phyloP scores from a whole-genome alignment of 2,888 invertebrate genomes.

The Sarcophaga subvicina region DNA sequence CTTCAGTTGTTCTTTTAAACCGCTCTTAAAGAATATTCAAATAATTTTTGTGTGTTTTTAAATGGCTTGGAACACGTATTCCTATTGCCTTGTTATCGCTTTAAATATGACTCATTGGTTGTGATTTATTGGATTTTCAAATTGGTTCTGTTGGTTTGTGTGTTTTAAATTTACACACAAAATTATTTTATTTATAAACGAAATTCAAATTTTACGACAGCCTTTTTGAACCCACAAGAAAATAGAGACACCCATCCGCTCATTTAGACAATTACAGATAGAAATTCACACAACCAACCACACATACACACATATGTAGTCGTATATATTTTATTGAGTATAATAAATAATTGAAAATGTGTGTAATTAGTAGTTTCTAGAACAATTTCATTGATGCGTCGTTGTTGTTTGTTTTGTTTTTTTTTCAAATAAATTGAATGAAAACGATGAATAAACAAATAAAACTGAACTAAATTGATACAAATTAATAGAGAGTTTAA shows the following conservation, averaged over 20 bases:
- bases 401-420: background rate
- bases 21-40: too few relatives aligned
- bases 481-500: slow-evolving; percentile 27
- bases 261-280: background rate
- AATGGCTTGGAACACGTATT: too few relatives aligned
- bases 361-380: slow-evolving; percentile 56
- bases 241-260: background rate
- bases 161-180: background rate
- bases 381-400: slow-evolving; percentile 57
- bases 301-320: too few relatives aligned
- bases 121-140: background rate
- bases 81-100: background rate
- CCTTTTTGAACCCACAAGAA: background rate
- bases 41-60: too few relatives aligned
- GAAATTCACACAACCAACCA: too few relatives aligned
- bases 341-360: background rate
- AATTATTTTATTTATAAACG: background rate
- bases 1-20: too few relatives aligned
- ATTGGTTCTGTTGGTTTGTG: background rate
- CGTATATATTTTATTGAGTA: background rate
- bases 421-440: slow-evolving; percentile 31
- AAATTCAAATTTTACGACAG: background rate
- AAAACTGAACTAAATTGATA: slow-evolving; percentile 34
- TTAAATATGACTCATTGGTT: background rate
- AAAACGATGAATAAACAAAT: background rate